A percentile compares a stretch with the other conserved stretches of the same genome.
phyloP scores from a whole-genome alignment of 2,113 vertebrate genomes.

The Lethenteron reissneri region DNA sequence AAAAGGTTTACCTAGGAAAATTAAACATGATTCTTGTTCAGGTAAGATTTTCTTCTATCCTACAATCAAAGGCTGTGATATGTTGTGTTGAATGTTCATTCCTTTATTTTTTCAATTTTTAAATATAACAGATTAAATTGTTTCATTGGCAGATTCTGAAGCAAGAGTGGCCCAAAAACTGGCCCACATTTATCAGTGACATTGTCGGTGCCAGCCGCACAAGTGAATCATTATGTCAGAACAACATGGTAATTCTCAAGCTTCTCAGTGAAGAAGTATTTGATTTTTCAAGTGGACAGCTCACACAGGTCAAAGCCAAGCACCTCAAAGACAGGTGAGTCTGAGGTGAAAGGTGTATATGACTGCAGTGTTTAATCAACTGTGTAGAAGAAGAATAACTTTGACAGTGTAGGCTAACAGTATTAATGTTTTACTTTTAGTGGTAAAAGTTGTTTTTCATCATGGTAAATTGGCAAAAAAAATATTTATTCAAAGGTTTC shows the following conservation, averaged over 20 bases:
- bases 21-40: constrained; percentile 96
- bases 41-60: constrained; percentile 26
- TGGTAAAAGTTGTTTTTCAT: too few species aligned
- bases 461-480: too few species aligned
- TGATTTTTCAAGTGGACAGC: constrained; percentile 96
- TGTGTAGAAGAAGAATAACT: too few species aligned
- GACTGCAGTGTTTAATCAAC: too few species aligned
- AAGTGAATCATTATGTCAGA: constrained; percentile 93
- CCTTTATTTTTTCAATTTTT: background rate
- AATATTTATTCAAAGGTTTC: too few species aligned
- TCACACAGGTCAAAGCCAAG: constrained; percentile 95
- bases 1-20: constrained; percentile 84
- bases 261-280: constrained; percentile 94
- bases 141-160: constrained; percentile 51
- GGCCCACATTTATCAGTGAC: constrained; percentile 95
- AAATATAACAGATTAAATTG: background rate
- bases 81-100: background rate
- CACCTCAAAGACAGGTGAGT: constrained; percentile 95
- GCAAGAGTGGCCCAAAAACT: constrained; percentile 98
- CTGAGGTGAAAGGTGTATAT: background rate
- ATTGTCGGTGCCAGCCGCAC: constrained; percentile 91
- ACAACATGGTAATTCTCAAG: constrained; percentile 96
- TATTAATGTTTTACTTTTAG: too few species aligned
- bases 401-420: too few species aligned
- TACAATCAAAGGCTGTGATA: background rate